Evolutionary conservation across 2,888 invertebrate genomes (phyloP).

Genomic region (Heliconius aoede): DNA sequence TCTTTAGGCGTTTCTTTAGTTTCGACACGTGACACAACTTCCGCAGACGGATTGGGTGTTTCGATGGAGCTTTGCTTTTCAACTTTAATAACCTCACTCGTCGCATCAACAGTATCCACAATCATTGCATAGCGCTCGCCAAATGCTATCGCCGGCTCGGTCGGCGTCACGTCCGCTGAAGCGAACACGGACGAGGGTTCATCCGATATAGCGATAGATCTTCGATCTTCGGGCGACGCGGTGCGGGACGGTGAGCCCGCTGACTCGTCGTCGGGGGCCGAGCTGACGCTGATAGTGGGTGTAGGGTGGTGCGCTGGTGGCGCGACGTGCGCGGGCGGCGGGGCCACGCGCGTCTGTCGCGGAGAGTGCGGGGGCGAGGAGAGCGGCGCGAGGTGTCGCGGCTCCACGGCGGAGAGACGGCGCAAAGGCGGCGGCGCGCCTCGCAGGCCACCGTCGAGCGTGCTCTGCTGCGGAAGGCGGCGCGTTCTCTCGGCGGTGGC

Average conservation of each 20-base stretch:
- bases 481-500: conserved; percentile 82
- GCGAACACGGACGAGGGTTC: conserved; percentile 79
- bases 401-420: conserved; percentile 79
- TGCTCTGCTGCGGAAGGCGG: conserved; percentile 87
- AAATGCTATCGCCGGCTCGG: conserved; percentile 58
- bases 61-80: conserved; percentile 49
- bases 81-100: conserved; percentile 55
- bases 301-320: conserved; percentile 70
- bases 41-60: conserved; percentile 48
- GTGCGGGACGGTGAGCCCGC: conserved; percentile 61
- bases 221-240: conserved; percentile 67
- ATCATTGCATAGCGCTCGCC: conserved; percentile 50
- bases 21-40: conserved; percentile 50
- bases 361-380: conserved; percentile 75
- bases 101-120: conserved; percentile 50
- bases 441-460: conserved; percentile 85
- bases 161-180: conserved; percentile 74
- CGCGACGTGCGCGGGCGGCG: conserved; percentile 55
- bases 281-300: conserved; percentile 89
- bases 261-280: conserved; percentile 85
- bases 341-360: conserved; percentile 64
- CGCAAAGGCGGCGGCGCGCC: conserved; percentile 78
- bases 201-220: conserved; percentile 70
- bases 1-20: conserved; percentile 52
- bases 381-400: conserved; percentile 84